Percentiles rank a stretch among this genome's conserved stretches.
phyloP scores from a whole-genome alignment of 2,888 invertebrate genomes.

The Clepsis dumicolana region DNA sequence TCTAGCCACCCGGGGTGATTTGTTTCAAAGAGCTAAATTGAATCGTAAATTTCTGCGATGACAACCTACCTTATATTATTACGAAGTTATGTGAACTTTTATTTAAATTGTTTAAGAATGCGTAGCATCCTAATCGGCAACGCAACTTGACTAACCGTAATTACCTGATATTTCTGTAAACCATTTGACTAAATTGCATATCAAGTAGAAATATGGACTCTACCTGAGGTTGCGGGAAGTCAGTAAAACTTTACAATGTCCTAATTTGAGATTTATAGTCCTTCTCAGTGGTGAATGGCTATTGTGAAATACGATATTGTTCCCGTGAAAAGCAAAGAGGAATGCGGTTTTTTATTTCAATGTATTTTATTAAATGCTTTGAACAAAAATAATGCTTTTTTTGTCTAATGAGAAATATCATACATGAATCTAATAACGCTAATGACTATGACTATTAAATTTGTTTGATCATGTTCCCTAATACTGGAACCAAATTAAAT shows the following conservation, averaged over 20 bases:
- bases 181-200: slow-evolving; percentile 49
- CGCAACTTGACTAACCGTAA: neutral
- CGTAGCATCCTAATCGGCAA: neutral
- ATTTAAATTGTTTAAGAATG: slow-evolving; percentile 13
- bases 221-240: slow-evolving; percentile 62
- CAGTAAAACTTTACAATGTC: slow-evolving; percentile 78
- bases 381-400: neutral
- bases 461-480: neutral
- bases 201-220: slow-evolving; percentile 64
- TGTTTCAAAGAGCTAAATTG: slow-evolving; percentile 45
- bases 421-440: neutral
- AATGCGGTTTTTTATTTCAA: slow-evolving; percentile 25
- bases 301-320: slow-evolving; percentile 71
- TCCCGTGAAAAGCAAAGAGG: slow-evolving; percentile 46
- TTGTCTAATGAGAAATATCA: neutral
- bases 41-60: slow-evolving; percentile 46
- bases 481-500: too few relatives aligned
- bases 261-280: slow-evolving; percentile 75
- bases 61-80: neutral
- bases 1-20: slow-evolving; percentile 65
- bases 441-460: too few relatives aligned
- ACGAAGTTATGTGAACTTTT: neutral
- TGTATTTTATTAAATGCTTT: slow-evolving; percentile 20
- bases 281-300: slow-evolving; percentile 67
- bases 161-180: slow-evolving; percentile 20